Evolutionary conservation across 2,888 invertebrate genomes (phyloP).

Genomic region (Molanna angustata): DNA sequence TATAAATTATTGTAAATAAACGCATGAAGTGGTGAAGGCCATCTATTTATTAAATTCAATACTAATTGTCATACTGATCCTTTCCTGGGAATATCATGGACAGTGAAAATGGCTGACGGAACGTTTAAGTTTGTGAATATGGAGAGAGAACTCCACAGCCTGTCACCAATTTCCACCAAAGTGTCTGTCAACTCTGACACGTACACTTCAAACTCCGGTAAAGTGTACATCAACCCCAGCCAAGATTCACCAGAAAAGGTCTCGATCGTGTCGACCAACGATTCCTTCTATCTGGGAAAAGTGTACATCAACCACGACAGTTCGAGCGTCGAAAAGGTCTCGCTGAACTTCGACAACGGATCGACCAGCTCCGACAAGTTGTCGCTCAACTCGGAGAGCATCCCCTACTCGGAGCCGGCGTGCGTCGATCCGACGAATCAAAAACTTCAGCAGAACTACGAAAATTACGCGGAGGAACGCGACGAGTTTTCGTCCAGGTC

Average conservation of each 20-base stretch:
- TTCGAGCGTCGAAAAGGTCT: constrained; percentile 18
- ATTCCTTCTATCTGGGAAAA: constrained; percentile 15
- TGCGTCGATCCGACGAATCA: background rate
- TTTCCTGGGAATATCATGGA: constrained; percentile 13
- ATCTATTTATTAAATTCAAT: background rate
- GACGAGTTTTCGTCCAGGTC: constrained; percentile 6
- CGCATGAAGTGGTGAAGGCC: no score
- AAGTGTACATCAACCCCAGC: constrained; percentile 13
- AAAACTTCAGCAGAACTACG: constrained; percentile 2
- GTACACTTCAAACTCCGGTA: constrained; percentile 14
- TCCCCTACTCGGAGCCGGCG: constrained; percentile 3
- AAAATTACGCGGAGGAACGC: background rate
- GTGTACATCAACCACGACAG: constrained; percentile 18
- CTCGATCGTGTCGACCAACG: constrained; percentile 9
- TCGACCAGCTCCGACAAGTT: constrained; percentile 19
- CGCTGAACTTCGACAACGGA: constrained; percentile 16
- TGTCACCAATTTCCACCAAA: constrained; percentile 14
- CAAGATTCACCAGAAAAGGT: constrained; percentile 3
- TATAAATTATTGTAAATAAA: no score
- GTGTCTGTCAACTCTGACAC: constrained; percentile 18
- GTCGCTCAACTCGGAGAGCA: constrained; percentile 15
- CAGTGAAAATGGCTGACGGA: constrained; percentile 20
- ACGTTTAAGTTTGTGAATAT: constrained; percentile 6
- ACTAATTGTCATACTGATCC: background rate
- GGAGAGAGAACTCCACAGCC: constrained; percentile 8